Base-by-base conservation (phyloP, 2,888 invertebrate species). In the Drosophila longiperda region DNA sequence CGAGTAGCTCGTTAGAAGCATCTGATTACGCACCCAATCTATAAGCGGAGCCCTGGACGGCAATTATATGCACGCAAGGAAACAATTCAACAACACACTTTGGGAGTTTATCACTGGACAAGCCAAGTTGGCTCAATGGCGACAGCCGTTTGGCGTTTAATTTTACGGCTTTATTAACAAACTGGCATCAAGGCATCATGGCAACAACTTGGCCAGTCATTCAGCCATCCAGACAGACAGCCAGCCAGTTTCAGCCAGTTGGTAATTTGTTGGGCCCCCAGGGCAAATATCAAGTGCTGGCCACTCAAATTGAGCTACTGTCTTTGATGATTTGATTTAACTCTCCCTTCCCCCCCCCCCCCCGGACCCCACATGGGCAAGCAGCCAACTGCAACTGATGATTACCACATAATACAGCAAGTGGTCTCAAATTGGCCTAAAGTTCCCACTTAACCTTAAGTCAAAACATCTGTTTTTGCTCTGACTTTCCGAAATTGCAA, bases 41-140 rank as follows among this genome's bases (percentile, higher is more conserved):
- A 71, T 50, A 65, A 66, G 45, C 57, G 36, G 36, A 34, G 36
- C 58, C 8, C 17, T n/a, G 26, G 7, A 55, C 73, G 67, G 80
- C 82, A 89, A 87, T 87, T 87, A 87, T 75, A 69, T 82, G 87
- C 87, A 89, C 87, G 87, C 87, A 81, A 89, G 78, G 85, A 87
- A 89, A 87, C 89, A 85, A 89, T 89, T 87, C 71, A 67, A 82
- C 72, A 78, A 82, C 72, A 78, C 75, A 78, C 87, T 78, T 68
- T 70, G 79, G 78, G 84, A 80, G 82, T 84, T 89, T 86, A 86
- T 88, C 85, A 87, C 77, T 83, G 80, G 26, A 29, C 29, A 29
- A 29, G 17, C 29, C 26, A 20, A 45, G 75, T 54, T 54, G 6
- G 45, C 75, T 48, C 66, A 59, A 52, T 50, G 54, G 64, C 59